Base-by-base conservation (phyloP, 2,797 vertebrate species). In the Crax fasciolata region DNA sequence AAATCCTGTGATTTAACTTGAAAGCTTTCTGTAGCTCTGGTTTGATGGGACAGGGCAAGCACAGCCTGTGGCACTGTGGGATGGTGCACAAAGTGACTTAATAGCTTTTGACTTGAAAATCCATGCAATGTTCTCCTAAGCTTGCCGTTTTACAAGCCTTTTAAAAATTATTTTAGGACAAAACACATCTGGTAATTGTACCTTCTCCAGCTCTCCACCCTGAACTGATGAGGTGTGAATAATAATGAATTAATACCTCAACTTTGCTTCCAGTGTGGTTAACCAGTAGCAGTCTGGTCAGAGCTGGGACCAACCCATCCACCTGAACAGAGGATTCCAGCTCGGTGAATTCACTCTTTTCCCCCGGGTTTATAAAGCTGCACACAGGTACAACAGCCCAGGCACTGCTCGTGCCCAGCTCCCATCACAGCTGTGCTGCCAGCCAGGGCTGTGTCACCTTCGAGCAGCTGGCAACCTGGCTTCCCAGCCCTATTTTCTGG, bases 41-140 rank as follows among this genome's bases (percentile, higher is more conserved):
- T 89, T 89, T 92, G 93, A 93, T 65, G 90, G 88, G 93, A 43
- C 86, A 18, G 95, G 39, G 62, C 7, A 77, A 89, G 93, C 80
- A 24, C 87, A 52, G 82, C 79, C 2, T 1, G 85, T n/a, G 83
- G 21, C 63, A 30, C 1, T 2, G 13, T 13, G 3, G 80, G 63
- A 15, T 3, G 12, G 61, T 1, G 57, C 13, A n/a, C 78, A 57
- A 39, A 71, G 46, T 4, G 20, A 14, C 28, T 71, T 2, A 20
- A 41, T 0, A 24, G 58, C 55, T 48, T 1, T 3, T 67, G 51
- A 48, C 48, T 58, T n/a, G 0, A 2, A 28, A 62, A 58, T 74
- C 77, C 49, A 0, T 72, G 57, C 52, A 2, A 15, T 3, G 1
- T 3, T 21, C 70, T 4, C 20, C 58, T 30, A 72, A 1, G 70